Evolutionary conservation across 2,797 vertebrate genomes (phyloP).

Genomic region (Atherinosoma microstoma): DNA sequence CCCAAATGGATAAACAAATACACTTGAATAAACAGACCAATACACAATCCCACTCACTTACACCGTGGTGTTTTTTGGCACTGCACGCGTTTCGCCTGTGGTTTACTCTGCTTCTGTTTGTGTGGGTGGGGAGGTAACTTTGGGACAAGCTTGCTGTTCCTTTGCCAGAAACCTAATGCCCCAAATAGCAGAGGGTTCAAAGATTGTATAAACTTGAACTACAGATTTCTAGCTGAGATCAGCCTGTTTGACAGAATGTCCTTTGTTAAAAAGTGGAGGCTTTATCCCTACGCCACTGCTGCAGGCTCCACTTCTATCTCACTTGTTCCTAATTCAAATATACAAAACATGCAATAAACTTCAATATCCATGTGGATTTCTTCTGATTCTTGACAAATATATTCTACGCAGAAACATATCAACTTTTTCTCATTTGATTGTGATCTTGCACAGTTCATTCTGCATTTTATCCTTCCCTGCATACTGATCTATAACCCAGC

Average conservation of each 20-base stretch:
- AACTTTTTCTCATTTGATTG: conserved; percentile 35
- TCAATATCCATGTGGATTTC: conserved; percentile 9
- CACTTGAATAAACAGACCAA: conserved; percentile 32
- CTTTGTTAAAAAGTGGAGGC: conserved; percentile 14
- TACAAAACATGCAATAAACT: background rate
- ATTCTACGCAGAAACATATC: conserved; percentile 17
- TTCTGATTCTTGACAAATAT: conserved; percentile 15
- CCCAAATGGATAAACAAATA: conserved; percentile 22
- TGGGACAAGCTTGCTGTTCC: conserved; percentile 49
- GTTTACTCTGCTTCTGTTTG: conserved; percentile 46
- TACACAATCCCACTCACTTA: conserved; percentile 34
- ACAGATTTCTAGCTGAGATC: conserved; percentile 27
- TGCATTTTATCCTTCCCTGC: background rate
- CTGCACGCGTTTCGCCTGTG: conserved; percentile 43
- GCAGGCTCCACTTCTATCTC: conserved; percentile 5
- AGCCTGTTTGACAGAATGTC: conserved; percentile 30
- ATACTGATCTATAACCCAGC: conserved; percentile 22
- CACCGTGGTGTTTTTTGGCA: conserved; percentile 49
- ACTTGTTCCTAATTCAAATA: conserved; percentile 3
- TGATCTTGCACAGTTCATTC: conserved; percentile 9
- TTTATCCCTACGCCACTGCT: conserved; percentile 16
- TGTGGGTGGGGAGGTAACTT: conserved; percentile 47
- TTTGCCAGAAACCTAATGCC: conserved; percentile 28
- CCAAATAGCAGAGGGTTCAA: conserved; percentile 43
- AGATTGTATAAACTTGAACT: conserved; percentile 41